Percentiles rank a stretch among this genome's conserved stretches.
These are phyloP conservation scores for Drosophila robusta DNA, from an alignment of 2,888 invertebrate genomes.

Conservation along the genomic window DNA sequence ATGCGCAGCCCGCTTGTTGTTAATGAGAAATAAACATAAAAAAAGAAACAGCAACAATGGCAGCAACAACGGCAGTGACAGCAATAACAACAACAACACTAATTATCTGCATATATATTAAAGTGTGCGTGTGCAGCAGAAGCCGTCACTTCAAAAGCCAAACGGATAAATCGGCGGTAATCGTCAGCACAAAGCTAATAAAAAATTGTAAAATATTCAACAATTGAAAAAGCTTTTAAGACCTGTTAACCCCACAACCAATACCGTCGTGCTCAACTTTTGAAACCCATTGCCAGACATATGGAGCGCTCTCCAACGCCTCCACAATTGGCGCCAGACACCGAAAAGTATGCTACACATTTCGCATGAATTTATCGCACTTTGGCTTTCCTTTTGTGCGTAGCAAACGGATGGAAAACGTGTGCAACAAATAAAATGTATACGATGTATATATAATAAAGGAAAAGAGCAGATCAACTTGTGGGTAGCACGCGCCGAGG, in stretches of 20 bases:
- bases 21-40: constrained; percentile 69
- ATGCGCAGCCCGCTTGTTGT: constrained; percentile 61
- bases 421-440: constrained; percentile 41
- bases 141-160: constrained; percentile 33
- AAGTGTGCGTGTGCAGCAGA: neutral
- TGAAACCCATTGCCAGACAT: constrained; percentile 15
- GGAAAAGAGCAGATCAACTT: constrained; percentile 13
- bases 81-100: constrained; percentile 7
- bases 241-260: constrained; percentile 1
- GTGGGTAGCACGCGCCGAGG: constrained; percentile 5
- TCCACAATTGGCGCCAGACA: constrained; percentile 43
- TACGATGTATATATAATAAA: constrained; percentile 9
- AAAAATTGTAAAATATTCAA: constrained; percentile 73
- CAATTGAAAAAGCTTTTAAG: constrained; percentile 73
- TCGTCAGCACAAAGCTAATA: constrained; percentile 59
- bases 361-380: constrained; percentile 44
- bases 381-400: constrained; percentile 18
- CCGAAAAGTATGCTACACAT: constrained; percentile 58
- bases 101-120: constrained; percentile 3
- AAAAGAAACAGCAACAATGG: constrained; percentile 18
- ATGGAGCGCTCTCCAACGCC: constrained; percentile 37
- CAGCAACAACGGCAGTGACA: constrained; percentile 24
- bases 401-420: constrained; percentile 20
- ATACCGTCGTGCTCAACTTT: neutral
- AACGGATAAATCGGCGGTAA: constrained; percentile 33